These are phyloP conservation scores for Dynastes hyllus DNA, from an alignment of 2,888 invertebrate genomes.

Conservation along the genomic window DNA sequence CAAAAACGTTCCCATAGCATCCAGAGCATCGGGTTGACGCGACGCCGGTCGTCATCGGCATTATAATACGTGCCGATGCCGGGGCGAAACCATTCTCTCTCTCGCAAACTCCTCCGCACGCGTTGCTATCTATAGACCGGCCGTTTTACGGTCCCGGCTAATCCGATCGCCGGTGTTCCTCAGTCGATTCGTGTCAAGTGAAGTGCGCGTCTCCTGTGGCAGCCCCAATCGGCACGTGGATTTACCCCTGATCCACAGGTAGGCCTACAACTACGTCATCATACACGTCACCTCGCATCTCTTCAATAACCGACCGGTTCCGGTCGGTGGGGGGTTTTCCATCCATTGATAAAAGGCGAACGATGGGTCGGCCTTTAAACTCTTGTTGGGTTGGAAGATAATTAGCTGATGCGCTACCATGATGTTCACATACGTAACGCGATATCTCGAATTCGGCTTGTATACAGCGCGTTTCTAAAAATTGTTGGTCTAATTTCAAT, in stretches of 20 bases:
- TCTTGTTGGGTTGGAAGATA: not conserved
- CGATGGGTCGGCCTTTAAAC: conserved; percentile 5
- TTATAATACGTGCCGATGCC: conserved; percentile 46
- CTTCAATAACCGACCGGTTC: conserved; percentile 25
- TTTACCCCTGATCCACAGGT: conserved; percentile 68
- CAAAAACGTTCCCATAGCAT: no score
- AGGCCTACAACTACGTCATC: conserved; percentile 57
- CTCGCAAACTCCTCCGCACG: conserved; percentile 54
- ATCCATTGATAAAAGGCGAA: conserved; percentile 40
- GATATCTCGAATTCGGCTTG: no score
- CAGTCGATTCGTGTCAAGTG: conserved; percentile 67
- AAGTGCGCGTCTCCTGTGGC: conserved; percentile 64
- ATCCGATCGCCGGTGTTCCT: conserved; percentile 50
- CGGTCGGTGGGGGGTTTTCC: conserved; percentile 37
- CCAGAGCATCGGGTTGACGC: conserved; percentile 48
- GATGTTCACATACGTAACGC: no score
- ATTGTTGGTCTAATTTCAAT: no score
- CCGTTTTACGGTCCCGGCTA: conserved; percentile 45
- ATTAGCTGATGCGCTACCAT: no score
- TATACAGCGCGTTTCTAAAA: no score
- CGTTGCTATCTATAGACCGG: conserved; percentile 58
- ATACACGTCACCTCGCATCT: conserved; percentile 53
- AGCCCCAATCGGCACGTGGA: conserved; percentile 63
- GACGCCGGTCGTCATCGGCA: conserved; percentile 51
- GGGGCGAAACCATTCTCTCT: conserved; percentile 46